These are phyloP conservation scores for Lepeophtheirus salmonis DNA, from an alignment of 1,140 invertebrate genomes.

Conservation along the genomic window DNA sequence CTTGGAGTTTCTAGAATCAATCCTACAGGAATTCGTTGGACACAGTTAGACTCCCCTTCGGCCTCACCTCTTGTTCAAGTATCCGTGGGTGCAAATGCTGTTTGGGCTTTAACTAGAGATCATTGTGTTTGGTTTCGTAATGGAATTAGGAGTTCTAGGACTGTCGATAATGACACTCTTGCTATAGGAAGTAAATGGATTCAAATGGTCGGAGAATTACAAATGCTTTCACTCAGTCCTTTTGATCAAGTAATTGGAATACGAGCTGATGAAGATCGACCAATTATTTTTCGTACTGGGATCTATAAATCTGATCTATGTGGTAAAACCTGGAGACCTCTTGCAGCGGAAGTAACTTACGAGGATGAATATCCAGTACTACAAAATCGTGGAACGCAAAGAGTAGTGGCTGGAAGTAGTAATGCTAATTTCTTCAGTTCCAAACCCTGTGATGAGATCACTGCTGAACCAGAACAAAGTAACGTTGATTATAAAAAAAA, in stretches of 20 bases:
- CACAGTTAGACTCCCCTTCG: conserved; percentile 51
- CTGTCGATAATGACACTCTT: conserved; percentile 18
- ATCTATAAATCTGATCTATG: conserved; percentile 53
- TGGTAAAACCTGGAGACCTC: conserved; percentile 60
- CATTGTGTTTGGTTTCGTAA: conserved; percentile 72
- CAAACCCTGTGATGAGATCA: no score
- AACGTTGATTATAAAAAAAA: neutral
- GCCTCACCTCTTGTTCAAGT: conserved; percentile 47
- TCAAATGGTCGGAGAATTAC: conserved; percentile 47
- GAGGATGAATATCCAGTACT: no score
- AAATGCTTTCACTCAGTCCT: conserved; percentile 54
- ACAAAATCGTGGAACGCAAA: no score
- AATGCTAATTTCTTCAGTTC: no score
- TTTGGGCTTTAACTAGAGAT: conserved; percentile 68
- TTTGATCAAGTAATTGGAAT: conserved; percentile 54
- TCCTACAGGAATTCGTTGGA: conserved; percentile 47
- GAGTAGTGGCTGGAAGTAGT: no score
- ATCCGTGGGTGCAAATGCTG: conserved; percentile 57
- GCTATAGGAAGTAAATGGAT: conserved; percentile 48
- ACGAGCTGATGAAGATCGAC: conserved; percentile 37
- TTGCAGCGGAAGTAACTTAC: conserved; percentile 14
- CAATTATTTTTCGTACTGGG: conserved; percentile 56
- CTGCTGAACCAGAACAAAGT: neutral
- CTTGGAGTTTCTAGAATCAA: conserved; percentile 51
- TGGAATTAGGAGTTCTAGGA: conserved; percentile 39